Evolutionary conservation across 1,140 invertebrate species (phyloP), one percentile per base, ranked within the genome.

Genomic region (Camponotus floridanus): DNA sequence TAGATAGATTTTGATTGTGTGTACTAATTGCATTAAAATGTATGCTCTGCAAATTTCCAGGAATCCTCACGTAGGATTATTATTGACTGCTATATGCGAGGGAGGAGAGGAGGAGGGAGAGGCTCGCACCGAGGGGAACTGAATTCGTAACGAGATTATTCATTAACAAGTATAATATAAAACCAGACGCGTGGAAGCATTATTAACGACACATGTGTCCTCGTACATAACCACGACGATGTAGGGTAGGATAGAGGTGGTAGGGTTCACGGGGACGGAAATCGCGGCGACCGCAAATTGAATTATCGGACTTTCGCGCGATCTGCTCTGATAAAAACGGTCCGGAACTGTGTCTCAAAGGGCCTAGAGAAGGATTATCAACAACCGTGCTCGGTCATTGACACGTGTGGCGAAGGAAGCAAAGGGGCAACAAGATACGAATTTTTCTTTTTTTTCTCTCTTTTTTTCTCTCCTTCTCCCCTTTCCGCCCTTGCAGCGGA

Each of bases 301-400:
- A 68, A 83, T 83, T 83, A 83, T 83, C 79, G 79, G 79, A 61
- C 79, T 64, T 74, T 45, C 55, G 68, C 6, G 26, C 67, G 79
- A 71, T 57, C 64, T 36, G 26, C 55, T 13, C 57, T n/a, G 51
- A 68, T 33, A 87, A 74, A 85, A 68, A 86, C 61, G 80, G 48
- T 39, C 33, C 13, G 9, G 33, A 42, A 65, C 74, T 1, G 59
- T 68, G 73, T 88, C 31, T 64, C 70, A 36, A 61, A 61, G 79
- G 45, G 55, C 39, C 64, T 51, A 51, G 76, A 67, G 73, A 18
- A 59, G 80, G 83, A 87, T 88, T 88, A 88, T 88, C 57, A 78
- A 85, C 79, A 78, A 18, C 36, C 65, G 78, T 1, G 26, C 11
- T 51, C 31, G 57, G 57, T 87, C 79, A 86, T 78, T 73, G 87